These are phyloP conservation scores for Cirrhinus molitorella DNA, from an alignment of 2,797 vertebrate genomes.

Conservation along the genomic window DNA sequence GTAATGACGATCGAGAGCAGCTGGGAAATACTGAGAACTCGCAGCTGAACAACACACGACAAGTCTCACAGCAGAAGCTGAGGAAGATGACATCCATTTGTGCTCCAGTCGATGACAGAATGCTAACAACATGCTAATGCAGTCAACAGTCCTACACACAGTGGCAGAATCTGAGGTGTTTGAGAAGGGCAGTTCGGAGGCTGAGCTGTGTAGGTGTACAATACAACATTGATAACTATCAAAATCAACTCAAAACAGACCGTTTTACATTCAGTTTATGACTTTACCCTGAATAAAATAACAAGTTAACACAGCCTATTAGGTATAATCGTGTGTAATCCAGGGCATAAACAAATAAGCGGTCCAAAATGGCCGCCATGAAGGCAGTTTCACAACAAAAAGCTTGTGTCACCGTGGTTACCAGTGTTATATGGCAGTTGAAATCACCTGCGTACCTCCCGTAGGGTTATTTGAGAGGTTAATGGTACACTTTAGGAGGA, in stretches of 20 bases:
- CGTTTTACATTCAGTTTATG: background rate
- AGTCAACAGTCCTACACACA: slow-evolving; percentile 13
- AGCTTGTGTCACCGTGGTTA: slow-evolving; percentile 37
- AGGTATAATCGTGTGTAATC: background rate
- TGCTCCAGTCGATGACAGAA: slow-evolving; percentile 31
- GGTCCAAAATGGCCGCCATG: background rate
- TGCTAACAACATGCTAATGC: slow-evolving; percentile 54
- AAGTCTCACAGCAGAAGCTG: slow-evolving; percentile 28
- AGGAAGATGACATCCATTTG: slow-evolving; percentile 49
- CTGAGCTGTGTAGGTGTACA: slow-evolving; percentile 10
- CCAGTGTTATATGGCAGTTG: slow-evolving; percentile 7
- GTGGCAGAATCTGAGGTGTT: slow-evolving; percentile 17
- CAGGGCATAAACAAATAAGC: background rate
- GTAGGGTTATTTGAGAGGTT: slow-evolving; percentile 24
- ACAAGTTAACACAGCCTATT: background rate
- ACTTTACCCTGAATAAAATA: background rate
- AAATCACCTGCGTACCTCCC: slow-evolving; percentile 18
- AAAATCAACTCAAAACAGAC: background rate
- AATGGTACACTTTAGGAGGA: slow-evolving; percentile 11
- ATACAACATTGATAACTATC: background rate
- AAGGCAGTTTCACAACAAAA: slow-evolving; percentile 7
- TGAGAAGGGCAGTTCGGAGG: background rate
- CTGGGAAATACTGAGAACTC: slow-evolving; percentile 37
- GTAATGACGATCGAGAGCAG: background rate
- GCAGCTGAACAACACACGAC: slow-evolving; percentile 38